A percentile compares a stretch with the other conserved stretches of the same genome.
Evolutionary conservation across 2,113 vertebrate genomes (phyloP).

Genomic region (Limnothrissa miodon): DNA sequence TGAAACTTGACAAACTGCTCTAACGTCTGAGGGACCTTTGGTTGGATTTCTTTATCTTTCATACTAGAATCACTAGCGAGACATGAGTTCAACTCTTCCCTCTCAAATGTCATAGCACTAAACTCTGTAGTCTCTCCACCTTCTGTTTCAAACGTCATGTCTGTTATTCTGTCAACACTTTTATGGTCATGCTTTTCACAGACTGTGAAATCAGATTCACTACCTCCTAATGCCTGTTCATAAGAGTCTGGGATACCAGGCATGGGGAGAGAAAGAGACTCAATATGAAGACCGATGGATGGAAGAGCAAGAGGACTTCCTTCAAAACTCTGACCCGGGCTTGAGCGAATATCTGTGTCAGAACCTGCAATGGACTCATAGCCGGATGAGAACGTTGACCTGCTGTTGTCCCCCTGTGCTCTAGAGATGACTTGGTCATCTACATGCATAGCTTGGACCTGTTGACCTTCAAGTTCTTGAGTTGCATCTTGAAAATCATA

Average conservation of each 20-base stretch:
- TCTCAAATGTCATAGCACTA: not conserved
- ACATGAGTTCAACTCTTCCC: not conserved
- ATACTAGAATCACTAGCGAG: not conserved
- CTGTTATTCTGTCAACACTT: not conserved
- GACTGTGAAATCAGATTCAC: not conserved
- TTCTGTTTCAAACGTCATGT: not conserved
- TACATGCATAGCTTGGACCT: not conserved
- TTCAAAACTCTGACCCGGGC: conserved; percentile 34
- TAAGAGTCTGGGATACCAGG: not conserved
- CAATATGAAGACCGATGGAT: not conserved
- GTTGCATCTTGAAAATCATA: conserved; percentile 13
- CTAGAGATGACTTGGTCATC: conserved; percentile 33
- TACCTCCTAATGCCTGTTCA: not conserved
- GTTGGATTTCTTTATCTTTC: not conserved
- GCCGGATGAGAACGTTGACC: conserved; percentile 52
- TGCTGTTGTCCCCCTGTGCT: conserved; percentile 39
- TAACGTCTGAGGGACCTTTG: not conserved
- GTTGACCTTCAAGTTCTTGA: conserved; percentile 16
- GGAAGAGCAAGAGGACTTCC: not conserved
- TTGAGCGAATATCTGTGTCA: conserved; percentile 51
- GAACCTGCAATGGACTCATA: conserved; percentile 56
- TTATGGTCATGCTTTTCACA: not conserved
- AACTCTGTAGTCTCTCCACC: not conserved
- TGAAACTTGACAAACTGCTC: not conserved
- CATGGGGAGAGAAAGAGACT: conserved; percentile 27